These are phyloP conservation scores for Parasteatoda tepidariorum DNA, from an alignment of 1,140 invertebrate species.

Conservation along the genomic window DNA sequence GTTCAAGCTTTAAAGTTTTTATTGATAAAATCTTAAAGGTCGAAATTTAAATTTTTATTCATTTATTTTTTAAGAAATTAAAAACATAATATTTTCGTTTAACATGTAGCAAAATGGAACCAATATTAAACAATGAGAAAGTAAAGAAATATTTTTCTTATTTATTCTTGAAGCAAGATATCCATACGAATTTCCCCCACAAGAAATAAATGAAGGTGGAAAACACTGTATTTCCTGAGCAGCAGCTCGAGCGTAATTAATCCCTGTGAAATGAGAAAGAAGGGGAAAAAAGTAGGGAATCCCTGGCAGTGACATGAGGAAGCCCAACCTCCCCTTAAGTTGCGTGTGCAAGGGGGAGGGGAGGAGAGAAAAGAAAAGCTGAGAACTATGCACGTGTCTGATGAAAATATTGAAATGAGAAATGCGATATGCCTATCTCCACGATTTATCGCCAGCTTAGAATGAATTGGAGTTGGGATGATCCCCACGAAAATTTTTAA, in stretches of 20 bases:
- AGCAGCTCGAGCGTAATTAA: constrained; percentile 53
- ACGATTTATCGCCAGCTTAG: background rate
- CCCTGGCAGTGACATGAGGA: constrained; percentile 19
- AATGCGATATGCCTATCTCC: background rate
- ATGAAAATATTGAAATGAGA: background rate
- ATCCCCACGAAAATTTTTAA: too few relatives aligned
- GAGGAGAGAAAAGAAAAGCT: background rate
- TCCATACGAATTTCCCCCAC: too few relatives aligned
- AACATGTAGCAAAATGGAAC: too few relatives aligned
- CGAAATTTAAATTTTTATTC: too few relatives aligned
- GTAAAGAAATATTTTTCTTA: too few relatives aligned
- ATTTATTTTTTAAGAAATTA: too few relatives aligned
- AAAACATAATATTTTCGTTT: too few relatives aligned
- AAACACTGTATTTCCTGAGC: background rate
- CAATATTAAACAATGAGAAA: too few relatives aligned
- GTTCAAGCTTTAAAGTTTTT: too few relatives aligned
- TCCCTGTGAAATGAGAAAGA: constrained; percentile 1
- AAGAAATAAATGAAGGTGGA: background rate
- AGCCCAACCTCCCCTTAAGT: background rate
- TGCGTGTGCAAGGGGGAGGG: background rate
- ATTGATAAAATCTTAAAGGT: too few relatives aligned
- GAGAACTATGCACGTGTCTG: constrained; percentile 35
- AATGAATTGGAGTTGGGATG: background rate
- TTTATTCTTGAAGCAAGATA: too few relatives aligned
- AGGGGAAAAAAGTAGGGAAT: background rate